Percentiles rank a stretch among this genome's conserved stretches.
Evolutionary conservation across 2,113 vertebrate species (phyloP).

Genomic region (Nycticorax nycticorax): DNA sequence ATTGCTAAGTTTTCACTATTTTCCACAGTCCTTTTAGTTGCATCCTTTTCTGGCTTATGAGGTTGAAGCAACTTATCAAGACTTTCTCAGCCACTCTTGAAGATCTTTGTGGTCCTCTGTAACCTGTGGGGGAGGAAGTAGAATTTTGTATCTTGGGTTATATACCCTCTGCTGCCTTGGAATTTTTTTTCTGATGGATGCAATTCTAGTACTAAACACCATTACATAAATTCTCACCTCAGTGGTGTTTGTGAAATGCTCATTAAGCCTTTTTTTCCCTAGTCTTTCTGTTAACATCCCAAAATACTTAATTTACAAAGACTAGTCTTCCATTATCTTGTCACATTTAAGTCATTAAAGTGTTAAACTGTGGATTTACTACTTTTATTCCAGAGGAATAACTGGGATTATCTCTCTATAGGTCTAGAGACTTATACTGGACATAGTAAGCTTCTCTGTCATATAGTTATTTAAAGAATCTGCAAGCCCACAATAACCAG

Average conservation of each 20-base stretch:
- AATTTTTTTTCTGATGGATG: not conserved
- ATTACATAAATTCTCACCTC: not conserved
- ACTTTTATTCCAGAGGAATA: not conserved
- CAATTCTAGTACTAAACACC: not conserved
- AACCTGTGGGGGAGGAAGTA: not conserved
- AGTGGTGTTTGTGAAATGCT: not conserved
- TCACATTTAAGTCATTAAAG: not conserved
- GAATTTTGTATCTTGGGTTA: not conserved
- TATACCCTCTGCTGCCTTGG: not conserved
- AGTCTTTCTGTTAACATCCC: not conserved
- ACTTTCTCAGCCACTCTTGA: not conserved
- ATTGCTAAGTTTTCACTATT: not conserved
- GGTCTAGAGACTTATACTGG: not conserved
- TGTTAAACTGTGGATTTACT: not conserved
- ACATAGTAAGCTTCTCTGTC: not conserved
- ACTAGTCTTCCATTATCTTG: not conserved
- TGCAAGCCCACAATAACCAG: not conserved
- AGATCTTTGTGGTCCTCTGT: not conserved
- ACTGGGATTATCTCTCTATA: not conserved
- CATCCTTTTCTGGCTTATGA: not conserved
- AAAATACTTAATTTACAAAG: not conserved
- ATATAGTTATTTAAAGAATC: not conserved
- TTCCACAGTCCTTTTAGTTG: not conserved
- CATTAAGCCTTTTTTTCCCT: not conserved
- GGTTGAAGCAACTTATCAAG: not conserved